Percentiles rank a stretch among this genome's conserved stretches.
phyloP scores from a whole-genome alignment of 1,140 invertebrate genomes.

The Mycetomoellerius zeteki region DNA sequence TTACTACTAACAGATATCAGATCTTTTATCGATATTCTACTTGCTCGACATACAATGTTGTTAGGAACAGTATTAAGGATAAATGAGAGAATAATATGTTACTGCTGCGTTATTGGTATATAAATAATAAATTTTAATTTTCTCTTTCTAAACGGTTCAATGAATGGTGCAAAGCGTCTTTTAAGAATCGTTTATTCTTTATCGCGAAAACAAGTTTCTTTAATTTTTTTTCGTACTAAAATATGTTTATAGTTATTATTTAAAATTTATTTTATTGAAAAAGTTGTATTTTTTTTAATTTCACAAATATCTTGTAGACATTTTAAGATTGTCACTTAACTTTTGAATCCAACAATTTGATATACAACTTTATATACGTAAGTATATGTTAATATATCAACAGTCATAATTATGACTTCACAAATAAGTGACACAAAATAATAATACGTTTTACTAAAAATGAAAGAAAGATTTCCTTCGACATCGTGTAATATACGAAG shows the following conservation, averaged over 20 bases:
- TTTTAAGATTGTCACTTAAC: constrained; percentile 48
- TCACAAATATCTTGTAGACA: constrained; percentile 21
- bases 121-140: constrained; percentile 12
- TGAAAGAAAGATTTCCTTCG: background rate
- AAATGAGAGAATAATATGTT: constrained; percentile 41
- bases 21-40: constrained; percentile 23
- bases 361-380: constrained; percentile 38
- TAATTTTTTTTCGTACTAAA: constrained; percentile 4
- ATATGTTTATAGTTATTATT: constrained; percentile 61
- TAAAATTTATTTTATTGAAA: constrained; percentile 55
- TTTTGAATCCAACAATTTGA: constrained; percentile 29
- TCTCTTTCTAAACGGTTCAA: constrained; percentile 39
- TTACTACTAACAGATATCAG: constrained; percentile 28
- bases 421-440: background rate
- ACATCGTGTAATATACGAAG: background rate
- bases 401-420: constrained; percentile 14
- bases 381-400: constrained; percentile 22
- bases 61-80: constrained; percentile 25
- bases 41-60: constrained; percentile 24
- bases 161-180: constrained; percentile 36
- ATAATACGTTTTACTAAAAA: background rate
- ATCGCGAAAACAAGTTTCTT: background rate
- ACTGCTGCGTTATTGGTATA: constrained; percentile 31
- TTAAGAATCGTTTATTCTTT: constrained; percentile 30
- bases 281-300: constrained; percentile 47